Evolutionary conservation across 2,888 invertebrate genomes (phyloP), one percentile per base, ranked within the genome.

Genomic region (Tanytarsus gracilentus): DNA sequence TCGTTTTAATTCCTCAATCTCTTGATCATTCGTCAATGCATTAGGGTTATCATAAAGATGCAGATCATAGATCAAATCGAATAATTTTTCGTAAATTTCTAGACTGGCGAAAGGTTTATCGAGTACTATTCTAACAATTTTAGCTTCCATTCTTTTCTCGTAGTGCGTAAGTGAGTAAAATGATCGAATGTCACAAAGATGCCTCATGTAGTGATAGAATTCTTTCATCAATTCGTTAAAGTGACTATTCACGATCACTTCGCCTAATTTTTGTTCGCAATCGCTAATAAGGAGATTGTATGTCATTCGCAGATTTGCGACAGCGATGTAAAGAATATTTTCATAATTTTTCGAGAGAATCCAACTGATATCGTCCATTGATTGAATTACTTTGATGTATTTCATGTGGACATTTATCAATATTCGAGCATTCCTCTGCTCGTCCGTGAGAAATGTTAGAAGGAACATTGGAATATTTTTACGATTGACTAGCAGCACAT

Each of bases 1-100:
- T 62, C 78, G 79, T 9, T 48, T 44, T n/a, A 58, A n/a, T 16
- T 44, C 44, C n/a, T 58, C 58, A 18, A 58, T 30, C 23, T 48
- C 48, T 11, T 14, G 21, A 16, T 44, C 40, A 16, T 58, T 27
- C n/a, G 21, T 21, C n/a, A 48, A 29, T 1, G 33, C 11, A 18
- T 40, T 56, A 5, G 23, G 25, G 9, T 36, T 16, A 30, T 58
- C 25, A 6, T 48, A 58, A 21, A 44, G 25, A 23, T 44, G 16
- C 3, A 58, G 16, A 30, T 58, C 58, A 30, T 48, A 58, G 16
- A 58, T 58, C 6, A 58, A 21, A 30, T 44, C 48, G 7, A 58
- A 25, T 7, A 48, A 7, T 18, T 58, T 44, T 8, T 58, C 48
- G 23, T 30, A 58, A n/a, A 30, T n/a, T 21, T 58, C 55, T 9